A percentile compares a stretch with the other conserved stretches of the same genome.
phyloP scores from a whole-genome alignment of 2,888 invertebrate genomes.

The Kuschelorhynchus macadamiae region DNA sequence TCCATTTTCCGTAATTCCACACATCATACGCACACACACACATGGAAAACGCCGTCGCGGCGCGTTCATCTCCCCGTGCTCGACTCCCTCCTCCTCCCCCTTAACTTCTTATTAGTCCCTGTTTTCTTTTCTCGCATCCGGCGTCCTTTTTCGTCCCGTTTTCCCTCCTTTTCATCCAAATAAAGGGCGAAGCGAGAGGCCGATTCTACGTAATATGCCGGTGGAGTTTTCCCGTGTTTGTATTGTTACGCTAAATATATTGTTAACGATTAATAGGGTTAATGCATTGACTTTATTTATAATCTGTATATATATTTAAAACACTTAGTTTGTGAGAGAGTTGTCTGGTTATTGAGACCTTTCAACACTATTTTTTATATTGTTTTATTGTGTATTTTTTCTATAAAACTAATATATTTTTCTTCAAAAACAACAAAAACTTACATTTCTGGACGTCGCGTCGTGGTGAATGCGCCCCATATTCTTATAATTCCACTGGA shows the following conservation, averaged over 20 bases:
- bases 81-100: constrained; percentile 23
- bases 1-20: constrained; percentile 47
- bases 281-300: too few relatives aligned
- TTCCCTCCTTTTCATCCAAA: constrained; percentile 39
- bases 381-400: too few relatives aligned
- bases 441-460: too few relatives aligned
- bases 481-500: too few relatives aligned
- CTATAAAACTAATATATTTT: too few relatives aligned
- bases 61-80: constrained; percentile 10
- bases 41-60: constrained; percentile 40
- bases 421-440: too few relatives aligned
- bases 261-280: neutral
- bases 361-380: too few relatives aligned
- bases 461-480: too few relatives aligned
- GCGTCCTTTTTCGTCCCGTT: constrained; percentile 32
- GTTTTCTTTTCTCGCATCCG: constrained; percentile 48
- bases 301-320: too few relatives aligned
- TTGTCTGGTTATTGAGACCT: too few relatives aligned
- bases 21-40: constrained; percentile 50
- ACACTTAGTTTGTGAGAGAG: too few relatives aligned
- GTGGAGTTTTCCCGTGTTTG: constrained; percentile 20
- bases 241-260: neutral
- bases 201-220: constrained; percentile 39
- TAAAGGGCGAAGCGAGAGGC: constrained; percentile 45
- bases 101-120: constrained; percentile 50